These are phyloP conservation scores for Caenorhabditis becei DNA, from an alignment of 2,888 invertebrate genomes.

Conservation along the genomic window DNA sequence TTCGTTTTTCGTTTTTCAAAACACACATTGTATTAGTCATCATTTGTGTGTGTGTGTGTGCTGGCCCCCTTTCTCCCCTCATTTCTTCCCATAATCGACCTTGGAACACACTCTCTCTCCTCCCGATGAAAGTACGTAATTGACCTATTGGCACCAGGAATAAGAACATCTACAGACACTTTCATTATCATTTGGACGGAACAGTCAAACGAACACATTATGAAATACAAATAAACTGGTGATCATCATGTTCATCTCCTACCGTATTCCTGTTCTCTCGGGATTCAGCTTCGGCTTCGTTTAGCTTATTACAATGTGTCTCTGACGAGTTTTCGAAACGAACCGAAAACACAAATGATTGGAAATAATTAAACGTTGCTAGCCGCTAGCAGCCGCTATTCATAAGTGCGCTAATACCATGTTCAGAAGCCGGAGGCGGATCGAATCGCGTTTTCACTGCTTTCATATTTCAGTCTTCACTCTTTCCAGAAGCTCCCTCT, in stretches of 20 bases:
- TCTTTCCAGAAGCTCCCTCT: too few species aligned
- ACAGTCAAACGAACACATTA: neutral
- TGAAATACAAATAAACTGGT: slow-evolving; percentile 2
- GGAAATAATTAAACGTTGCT: slow-evolving; percentile 33
- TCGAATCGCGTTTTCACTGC: neutral
- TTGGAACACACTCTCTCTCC: neutral
- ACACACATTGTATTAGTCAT: too few species aligned
- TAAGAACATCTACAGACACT: neutral
- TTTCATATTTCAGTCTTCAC: neutral
- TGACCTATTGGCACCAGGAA: slow-evolving; percentile 46
- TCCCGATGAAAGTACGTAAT: slow-evolving; percentile 46
- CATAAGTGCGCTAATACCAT: slow-evolving; percentile 31
- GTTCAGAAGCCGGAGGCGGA: neutral
- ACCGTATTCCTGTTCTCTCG: slow-evolving; percentile 1
- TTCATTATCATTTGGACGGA: slow-evolving; percentile 7
- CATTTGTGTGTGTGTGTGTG: neutral
- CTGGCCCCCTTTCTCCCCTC: neutral
- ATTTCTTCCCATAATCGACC: slow-evolving; percentile 16
- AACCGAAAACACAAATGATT: slow-evolving; percentile 17
- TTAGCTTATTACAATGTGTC: slow-evolving; percentile 12
- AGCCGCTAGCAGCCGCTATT: neutral
- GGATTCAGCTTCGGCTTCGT: too few species aligned
- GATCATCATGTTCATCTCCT: neutral
- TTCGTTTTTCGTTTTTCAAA: too few species aligned
- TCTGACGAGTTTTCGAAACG: slow-evolving; percentile 7